Conservation (phyloP, 2,888 invertebrate species). For the Mesopsocus fuscifrons region DNA sequence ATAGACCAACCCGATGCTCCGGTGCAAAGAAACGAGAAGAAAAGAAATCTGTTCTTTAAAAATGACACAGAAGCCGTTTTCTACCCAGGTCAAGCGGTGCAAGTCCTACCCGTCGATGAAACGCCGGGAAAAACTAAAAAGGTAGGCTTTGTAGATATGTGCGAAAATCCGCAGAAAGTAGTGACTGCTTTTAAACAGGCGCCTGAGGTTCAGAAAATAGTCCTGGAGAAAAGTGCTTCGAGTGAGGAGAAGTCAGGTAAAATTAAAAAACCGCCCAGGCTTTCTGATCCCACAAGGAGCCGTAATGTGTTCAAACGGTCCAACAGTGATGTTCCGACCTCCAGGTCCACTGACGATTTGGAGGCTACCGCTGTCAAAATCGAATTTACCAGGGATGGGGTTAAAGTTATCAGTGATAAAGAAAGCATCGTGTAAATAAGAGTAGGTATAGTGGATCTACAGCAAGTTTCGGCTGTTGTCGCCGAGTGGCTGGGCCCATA, state of each 20-base stretch:
- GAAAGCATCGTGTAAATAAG: conserved; percentile 42
- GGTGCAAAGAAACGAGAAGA: conserved; percentile 19
- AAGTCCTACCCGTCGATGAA: conserved; percentile 31
- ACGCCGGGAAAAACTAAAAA: conserved; percentile 21
- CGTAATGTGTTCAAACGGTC: conserved; percentile 5
- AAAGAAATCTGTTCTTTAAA: conserved; percentile 20
- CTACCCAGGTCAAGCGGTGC: conserved; percentile 54
- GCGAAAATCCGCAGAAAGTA: conserved; percentile 22
- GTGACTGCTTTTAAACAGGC: conserved; percentile 1
- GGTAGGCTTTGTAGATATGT: conserved; percentile 19
- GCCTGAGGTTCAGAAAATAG: conserved; percentile 4
- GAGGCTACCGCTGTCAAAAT: conserved; percentile 41
- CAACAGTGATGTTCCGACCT: conserved; percentile 3
- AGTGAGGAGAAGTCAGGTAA: background rate
- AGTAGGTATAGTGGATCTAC: background rate
- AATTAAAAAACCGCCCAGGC: conserved; percentile 1
- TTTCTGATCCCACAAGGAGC: background rate
- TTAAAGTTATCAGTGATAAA: conserved; percentile 58
- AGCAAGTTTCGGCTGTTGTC: background rate
- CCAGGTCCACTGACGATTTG: conserved; percentile 18
- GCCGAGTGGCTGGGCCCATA: background rate
- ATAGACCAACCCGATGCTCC: conserved; percentile 1
- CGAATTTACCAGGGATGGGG: conserved; percentile 53
- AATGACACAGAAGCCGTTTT: conserved; percentile 29
- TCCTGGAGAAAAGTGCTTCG: background rate